Conservation (phyloP, 30 jellyfish, hydroid and myxozoan species). For the Cassiopea andromeda region DNA sequence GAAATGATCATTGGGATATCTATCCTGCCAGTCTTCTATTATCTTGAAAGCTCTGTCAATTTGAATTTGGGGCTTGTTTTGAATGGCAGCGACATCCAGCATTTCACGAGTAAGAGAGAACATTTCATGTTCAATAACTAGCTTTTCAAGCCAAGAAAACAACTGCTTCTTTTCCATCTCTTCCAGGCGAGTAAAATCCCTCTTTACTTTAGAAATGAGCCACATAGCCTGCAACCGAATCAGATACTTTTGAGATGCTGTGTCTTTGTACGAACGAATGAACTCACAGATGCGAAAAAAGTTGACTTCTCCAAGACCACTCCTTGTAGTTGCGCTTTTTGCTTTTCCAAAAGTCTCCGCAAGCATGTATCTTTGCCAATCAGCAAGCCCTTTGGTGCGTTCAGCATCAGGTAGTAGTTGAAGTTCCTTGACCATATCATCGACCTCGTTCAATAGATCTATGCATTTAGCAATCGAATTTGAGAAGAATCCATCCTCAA, state of each 20-base stretch:
- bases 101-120: conserved; percentile 16
- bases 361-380: conserved; percentile 16
- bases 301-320: background rate
- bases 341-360: conserved; percentile 15
- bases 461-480: conserved; percentile 39
- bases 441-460: conserved; percentile 41
- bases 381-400: conserved; percentile 37
- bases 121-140: conserved; percentile 20
- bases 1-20: conserved; percentile 34
- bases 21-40: conserved; percentile 21
- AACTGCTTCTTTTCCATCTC: background rate
- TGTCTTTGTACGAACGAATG: background rate
- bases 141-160: conserved; percentile 27
- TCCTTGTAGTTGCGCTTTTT: conserved; percentile 17
- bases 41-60: conserved; percentile 27
- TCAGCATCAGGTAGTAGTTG: conserved; percentile 34
- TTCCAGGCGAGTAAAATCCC: conserved; percentile 21
- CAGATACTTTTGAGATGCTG: conserved; percentile 34
- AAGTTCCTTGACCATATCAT: conserved; percentile 33
- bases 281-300: conserved; percentile 8
- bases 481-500: conserved; percentile 28
- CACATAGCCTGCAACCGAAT: conserved; percentile 39
- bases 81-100: conserved; percentile 41
- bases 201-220: conserved; percentile 42
- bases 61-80: background rate